phyloP scores from a whole-genome alignment of 2,888 invertebrate genomes.

The Epinotia brunnichana region DNA sequence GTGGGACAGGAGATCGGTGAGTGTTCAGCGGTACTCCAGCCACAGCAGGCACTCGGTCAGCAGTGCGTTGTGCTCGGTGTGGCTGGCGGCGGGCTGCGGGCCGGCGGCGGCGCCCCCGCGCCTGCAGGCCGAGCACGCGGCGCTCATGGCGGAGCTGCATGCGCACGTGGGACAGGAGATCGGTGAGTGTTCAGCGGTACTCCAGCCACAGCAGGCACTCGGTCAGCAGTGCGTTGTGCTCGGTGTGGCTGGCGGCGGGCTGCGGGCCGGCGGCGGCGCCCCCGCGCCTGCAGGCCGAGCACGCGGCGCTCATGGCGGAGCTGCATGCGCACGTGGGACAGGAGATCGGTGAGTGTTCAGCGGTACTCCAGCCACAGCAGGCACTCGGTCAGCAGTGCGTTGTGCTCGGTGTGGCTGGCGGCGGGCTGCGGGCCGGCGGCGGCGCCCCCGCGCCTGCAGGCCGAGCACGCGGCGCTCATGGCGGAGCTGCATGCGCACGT shows the following conservation, averaged over 20 bases:
- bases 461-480: slow-evolving; percentile 92
- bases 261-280: too few species aligned
- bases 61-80: too few species aligned
- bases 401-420: slow-evolving; percentile 87
- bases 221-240: too few species aligned
- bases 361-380: neutral
- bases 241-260: too few species aligned
- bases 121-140: slow-evolving; percentile 87
- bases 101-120: too few species aligned
- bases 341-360: too few species aligned
- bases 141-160: slow-evolving; percentile 92
- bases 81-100: too few species aligned
- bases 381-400: slow-evolving; percentile 81
- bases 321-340: too few species aligned
- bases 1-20: slow-evolving; percentile 82
- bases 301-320: too few species aligned
- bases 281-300: too few species aligned
- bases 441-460: slow-evolving; percentile 87
- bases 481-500: slow-evolving; percentile 94
- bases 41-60: too few species aligned
- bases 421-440: slow-evolving; percentile 85
- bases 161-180: slow-evolving; percentile 88
- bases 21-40: neutral
- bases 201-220: too few species aligned
- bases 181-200: neutral